These are phyloP conservation scores for Argyrosomus japonicus DNA, from an alignment of 2,113 vertebrate species.

Conservation along the genomic window DNA sequence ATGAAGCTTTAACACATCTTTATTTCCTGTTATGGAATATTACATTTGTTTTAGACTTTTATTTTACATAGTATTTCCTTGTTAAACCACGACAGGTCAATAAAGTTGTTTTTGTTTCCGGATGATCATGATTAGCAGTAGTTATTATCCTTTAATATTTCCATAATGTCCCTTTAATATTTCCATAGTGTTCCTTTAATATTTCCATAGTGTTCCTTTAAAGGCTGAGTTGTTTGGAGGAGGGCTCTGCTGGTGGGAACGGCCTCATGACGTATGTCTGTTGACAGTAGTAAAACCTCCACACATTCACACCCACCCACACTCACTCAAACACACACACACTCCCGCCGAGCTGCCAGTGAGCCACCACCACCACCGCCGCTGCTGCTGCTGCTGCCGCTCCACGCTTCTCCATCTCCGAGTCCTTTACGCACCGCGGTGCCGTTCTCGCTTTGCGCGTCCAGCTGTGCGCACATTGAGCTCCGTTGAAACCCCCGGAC, in stretches of 20 bases:
- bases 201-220: neutral
- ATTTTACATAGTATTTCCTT: no score
- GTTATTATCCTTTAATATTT: no score
- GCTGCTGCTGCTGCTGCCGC: slow-evolving; percentile 22
- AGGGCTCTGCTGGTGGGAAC: slow-evolving; percentile 40
- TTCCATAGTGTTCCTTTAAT: neutral
- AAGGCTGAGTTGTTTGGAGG: slow-evolving; percentile 21
- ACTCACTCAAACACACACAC: slow-evolving; percentile 13
- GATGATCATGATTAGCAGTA: neutral
- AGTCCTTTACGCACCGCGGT: slow-evolving; percentile 7
- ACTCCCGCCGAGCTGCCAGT: slow-evolving; percentile 25
- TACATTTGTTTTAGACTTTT: no score
- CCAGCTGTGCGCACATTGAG: slow-evolving; percentile 41
- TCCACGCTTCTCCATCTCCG: neutral
- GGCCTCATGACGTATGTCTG: slow-evolving; percentile 53
- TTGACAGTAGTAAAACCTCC: slow-evolving; percentile 68
- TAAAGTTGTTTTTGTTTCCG: neutral
- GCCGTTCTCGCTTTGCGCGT: slow-evolving; percentile 6
- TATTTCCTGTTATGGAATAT: no score
- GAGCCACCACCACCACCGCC: neutral
- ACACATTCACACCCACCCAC: neutral
- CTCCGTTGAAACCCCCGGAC: neutral
- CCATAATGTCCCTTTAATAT: neutral
- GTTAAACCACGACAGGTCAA: no score
- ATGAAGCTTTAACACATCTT: no score